A percentile compares a stretch with the other conserved stretches of the same genome.
Evolutionary conservation across 2,888 invertebrate genomes (phyloP).

Genomic region (Tanypteryx hageni): DNA sequence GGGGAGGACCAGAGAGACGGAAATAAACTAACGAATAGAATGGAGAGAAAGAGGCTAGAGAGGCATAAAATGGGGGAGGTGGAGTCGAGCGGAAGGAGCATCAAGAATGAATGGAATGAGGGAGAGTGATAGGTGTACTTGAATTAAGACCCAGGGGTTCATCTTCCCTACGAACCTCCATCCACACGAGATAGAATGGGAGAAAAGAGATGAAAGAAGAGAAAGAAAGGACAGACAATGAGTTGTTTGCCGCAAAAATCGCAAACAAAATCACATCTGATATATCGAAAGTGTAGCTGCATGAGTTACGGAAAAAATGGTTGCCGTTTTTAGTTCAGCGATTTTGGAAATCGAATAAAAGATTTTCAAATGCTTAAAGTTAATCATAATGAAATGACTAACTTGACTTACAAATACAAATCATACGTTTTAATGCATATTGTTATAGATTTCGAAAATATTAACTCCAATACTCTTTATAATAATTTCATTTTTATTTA

Average conservation of each 20-base stretch:
- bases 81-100: neutral
- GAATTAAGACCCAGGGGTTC: constrained; percentile 21
- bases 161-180: neutral
- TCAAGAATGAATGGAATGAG: neutral
- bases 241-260: neutral
- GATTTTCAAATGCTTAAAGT: too few species aligned
- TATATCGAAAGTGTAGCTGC: neutral
- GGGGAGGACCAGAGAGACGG: neutral
- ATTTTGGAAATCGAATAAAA: too few species aligned
- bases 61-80: neutral
- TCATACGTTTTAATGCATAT: too few species aligned
- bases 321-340: too few species aligned
- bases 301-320: neutral
- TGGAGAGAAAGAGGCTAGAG: neutral
- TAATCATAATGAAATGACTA: too few species aligned
- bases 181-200: neutral
- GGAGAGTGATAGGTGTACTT: neutral
- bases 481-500: too few species aligned
- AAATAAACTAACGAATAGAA: neutral
- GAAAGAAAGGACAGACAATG: neutral
- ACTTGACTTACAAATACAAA: too few species aligned
- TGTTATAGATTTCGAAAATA: too few species aligned
- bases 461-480: too few species aligned
- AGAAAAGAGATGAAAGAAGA: neutral
- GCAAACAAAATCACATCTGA: neutral